Evolutionary conservation across 2,113 vertebrate species (phyloP).

Genomic region (Naja naja): DNA sequence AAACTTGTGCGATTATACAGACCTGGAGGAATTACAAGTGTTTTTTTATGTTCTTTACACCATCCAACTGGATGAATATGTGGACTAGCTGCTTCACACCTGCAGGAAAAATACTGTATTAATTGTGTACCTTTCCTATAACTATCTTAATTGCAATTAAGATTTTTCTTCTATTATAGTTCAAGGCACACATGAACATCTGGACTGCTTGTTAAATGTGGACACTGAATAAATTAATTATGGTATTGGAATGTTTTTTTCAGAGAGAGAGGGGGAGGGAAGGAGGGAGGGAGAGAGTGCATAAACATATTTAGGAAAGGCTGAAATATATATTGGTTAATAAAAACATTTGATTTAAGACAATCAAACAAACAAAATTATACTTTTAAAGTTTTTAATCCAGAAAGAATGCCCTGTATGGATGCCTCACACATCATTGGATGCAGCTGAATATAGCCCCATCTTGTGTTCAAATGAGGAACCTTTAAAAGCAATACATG

Average conservation of each 20-base stretch:
- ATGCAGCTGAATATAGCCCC: slow-evolving; percentile 53
- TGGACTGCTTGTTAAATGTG: background rate
- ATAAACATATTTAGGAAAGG: background rate
- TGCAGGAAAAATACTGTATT: slow-evolving; percentile 39
- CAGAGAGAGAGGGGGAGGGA: background rate
- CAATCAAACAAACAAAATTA: background rate
- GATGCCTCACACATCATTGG: background rate
- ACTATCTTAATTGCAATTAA: slow-evolving; percentile 11
- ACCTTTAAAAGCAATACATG: background rate
- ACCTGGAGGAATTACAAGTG: slow-evolving; percentile 83
- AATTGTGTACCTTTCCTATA: background rate
- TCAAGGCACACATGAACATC: background rate
- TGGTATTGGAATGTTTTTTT: background rate
- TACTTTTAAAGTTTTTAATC: background rate
- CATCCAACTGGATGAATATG: slow-evolving; percentile 87
- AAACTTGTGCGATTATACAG: slow-evolving; percentile 33
- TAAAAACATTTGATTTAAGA: background rate
- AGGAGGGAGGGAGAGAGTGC: no score
- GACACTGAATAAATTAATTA: background rate
- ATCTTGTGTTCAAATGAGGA: slow-evolving; percentile 68
- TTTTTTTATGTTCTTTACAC: slow-evolving; percentile 83
- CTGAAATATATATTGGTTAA: background rate
- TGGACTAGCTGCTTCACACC: slow-evolving; percentile 85
- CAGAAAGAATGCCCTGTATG: background rate
- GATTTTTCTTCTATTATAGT: background rate